Conservation (phyloP, 2,113 vertebrate species). For the Triplophysa rosa region DNA sequence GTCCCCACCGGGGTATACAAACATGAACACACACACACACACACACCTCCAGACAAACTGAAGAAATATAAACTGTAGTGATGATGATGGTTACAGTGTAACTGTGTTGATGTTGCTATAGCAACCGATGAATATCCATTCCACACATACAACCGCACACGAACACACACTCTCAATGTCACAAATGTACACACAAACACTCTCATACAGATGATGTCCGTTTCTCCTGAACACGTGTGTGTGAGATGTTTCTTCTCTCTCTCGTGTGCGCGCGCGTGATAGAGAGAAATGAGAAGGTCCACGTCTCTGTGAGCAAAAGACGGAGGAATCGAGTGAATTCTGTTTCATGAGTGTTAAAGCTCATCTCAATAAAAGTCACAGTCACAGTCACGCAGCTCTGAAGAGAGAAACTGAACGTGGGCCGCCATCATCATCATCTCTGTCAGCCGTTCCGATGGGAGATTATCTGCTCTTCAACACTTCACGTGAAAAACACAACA, state of each 20-base stretch:
- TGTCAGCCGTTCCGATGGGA: no score
- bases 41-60: not conserved
- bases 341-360: not conserved
- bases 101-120: conserved; percentile 67
- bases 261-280: not conserved
- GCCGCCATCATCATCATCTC: no score
- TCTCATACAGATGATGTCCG: not conserved
- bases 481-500: no score
- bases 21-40: not conserved
- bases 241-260: not conserved
- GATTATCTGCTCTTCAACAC: no score
- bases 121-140: conserved; percentile 60
- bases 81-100: not conserved
- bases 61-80: not conserved
- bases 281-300: not conserved
- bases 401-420: not conserved
- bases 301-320: not conserved
- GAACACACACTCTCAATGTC: conserved; percentile 21
- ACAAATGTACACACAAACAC: not conserved
- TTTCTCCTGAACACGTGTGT: not conserved
- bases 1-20: no score
- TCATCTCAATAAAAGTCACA: not conserved
- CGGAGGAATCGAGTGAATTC: no score
- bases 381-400: not conserved
- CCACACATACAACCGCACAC: not conserved